Base-by-base conservation (phyloP, 2,888 invertebrate genomes). In the Meandrusa payeni region DNA sequence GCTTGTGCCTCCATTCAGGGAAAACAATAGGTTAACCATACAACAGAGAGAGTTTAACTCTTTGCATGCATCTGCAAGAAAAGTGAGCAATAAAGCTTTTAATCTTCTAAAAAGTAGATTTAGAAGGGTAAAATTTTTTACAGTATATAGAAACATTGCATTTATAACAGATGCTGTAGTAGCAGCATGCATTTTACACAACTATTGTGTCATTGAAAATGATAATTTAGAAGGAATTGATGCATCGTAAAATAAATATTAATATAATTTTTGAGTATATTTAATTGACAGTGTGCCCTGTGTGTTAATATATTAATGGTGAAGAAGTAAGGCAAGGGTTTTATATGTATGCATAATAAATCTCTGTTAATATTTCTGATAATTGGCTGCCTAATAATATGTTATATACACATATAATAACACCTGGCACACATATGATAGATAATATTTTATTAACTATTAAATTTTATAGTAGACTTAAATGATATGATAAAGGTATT, bases 171-270 rank as follows among this genome's bases (percentile, higher is more conserved):
- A 78, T 41, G 67, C 73, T 44, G 57, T 75, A 52, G 76, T 75
- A 28, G 76, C 76, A 36, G 74, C 78, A 41, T 78, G 78, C 51
- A 72, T 78, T 48, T 60, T 78, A 47, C 76, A 78, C 48, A 78
- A 78, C 51, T 76, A 74, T 56, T 77, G 76, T 52, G 53, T 75
- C 7, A 55, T 58, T 56, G 76, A 77, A 62, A 69, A 71, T 67
- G 75, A 76, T 42, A 51, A 64, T 44, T 50, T 73, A 41, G 66
- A 69, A 42, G 64, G 64, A 46, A 52, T 57, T 48, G 53, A 60
- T 32, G 55, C 41, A 44, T 11, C 15, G 13, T 34, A 33, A 9
- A 11, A 39, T 9, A 29, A 37, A 11, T 28, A n/a, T 4, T 1
- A 11, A n/a, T n/a, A n/a, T n/a, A n/a, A n/a, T n/a, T n/a, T n/a